Base-by-base conservation (phyloP, 1,140 invertebrate genomes). In the Nasonia giraulti region DNA sequence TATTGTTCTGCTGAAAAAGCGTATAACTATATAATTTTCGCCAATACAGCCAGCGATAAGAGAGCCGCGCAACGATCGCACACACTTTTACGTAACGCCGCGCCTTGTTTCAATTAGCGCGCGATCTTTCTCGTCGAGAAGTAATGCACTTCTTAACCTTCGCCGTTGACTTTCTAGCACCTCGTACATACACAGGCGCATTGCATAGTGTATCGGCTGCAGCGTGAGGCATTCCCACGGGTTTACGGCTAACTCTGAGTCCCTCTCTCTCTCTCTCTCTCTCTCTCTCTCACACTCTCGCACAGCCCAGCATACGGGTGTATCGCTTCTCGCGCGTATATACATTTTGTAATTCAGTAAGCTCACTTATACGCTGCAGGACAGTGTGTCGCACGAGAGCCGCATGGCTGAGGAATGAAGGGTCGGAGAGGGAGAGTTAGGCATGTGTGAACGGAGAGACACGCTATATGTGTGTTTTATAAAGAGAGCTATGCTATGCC, bases 341-440 rank as follows among this genome's bases (percentile, higher is more conserved):
- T 31, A 23, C 27, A 62, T 73, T 83, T 84, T 79, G 82, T 84
- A 84, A 84, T 84, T 79, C 76, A 79, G 82, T 79, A 79, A 31
- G 1, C 66, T 69, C 10, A 20, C n/a, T 5, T 40, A 40, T 40
- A 8, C 37, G 37, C 37, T 40, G 17, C 17, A 20, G 3, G 2
- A 17, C 55, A 20, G 55, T 62, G 20, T 62, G 17, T 62, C 2
- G 14, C 12, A 20, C 14, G 37, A 40, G 37, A 40, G 37, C 37
- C 7, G 20, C 20, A 62, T 62, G 55, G 12, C 68, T 27, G 27
- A 69, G 23, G 68, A 69, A 69, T 69, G 68, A 69, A 69, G 68
- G 55, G 17, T 20, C 20, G 66, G 17, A 17, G 68, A 71, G 68
- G 7, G 55, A n/a, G 55, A 62, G 55, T n/a, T 37, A n/a, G 69